phyloP scores from a whole-genome alignment of 2,113 vertebrate genomes.

The Heliornis fulica region DNA sequence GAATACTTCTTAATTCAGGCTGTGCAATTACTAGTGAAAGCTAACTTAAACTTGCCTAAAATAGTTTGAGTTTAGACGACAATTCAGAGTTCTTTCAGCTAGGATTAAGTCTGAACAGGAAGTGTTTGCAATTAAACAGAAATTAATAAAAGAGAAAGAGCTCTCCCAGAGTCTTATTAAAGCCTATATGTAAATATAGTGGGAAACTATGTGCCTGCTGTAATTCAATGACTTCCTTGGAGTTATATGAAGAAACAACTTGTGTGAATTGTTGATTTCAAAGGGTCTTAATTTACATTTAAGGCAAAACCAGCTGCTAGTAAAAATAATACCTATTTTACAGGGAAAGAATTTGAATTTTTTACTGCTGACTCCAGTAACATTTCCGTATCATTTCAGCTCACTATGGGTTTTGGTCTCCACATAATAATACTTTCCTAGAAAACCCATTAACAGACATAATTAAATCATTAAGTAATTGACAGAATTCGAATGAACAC shows the following conservation, averaged over 20 bases:
- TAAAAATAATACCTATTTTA: not conserved
- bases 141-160: not conserved
- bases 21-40: constrained; percentile 7
- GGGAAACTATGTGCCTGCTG: not conserved
- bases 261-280: not conserved
- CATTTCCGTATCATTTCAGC: not conserved
- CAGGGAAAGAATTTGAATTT: not conserved
- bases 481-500: not conserved
- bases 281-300: not conserved
- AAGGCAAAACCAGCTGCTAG: not conserved
- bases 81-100: not conserved
- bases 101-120: not conserved
- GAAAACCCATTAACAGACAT: not conserved
- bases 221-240: not conserved
- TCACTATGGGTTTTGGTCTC: not conserved
- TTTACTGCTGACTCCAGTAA: not conserved
- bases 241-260: not conserved
- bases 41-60: not conserved
- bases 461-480: constrained; percentile 20
- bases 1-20: not conserved
- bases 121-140: not conserved
- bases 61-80: not conserved
- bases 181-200: not conserved
- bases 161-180: not conserved
- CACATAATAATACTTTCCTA: not conserved